Percentiles rank a stretch among this genome's conserved stretches.
These are phyloP conservation scores for Vespertilio murinus DNA, from an alignment of 2,797 vertebrate genomes.

Conservation along the genomic window DNA sequence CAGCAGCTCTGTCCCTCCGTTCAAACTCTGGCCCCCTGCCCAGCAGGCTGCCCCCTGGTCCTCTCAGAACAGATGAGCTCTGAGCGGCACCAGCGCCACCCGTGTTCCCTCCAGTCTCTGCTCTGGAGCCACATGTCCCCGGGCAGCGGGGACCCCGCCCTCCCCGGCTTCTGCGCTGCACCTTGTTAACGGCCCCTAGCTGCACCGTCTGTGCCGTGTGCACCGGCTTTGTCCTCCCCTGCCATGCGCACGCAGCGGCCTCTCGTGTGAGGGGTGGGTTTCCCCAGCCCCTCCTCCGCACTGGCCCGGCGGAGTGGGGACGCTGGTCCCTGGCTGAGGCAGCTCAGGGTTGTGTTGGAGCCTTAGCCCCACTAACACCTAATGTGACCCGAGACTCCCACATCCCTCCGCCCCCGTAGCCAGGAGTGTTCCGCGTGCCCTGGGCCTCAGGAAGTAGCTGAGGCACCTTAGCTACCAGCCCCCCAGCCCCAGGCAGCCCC, in stretches of 20 bases:
- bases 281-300: neutral
- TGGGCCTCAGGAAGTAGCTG: neutral
- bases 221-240: no score
- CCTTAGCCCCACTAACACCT: neutral
- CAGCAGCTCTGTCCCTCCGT: neutral
- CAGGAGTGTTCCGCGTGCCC: rapidly evolving
- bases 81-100: neutral
- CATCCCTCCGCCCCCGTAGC: neutral
- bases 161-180: neutral
- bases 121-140: no score
- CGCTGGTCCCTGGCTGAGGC: neutral
- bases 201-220: neutral
- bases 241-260: rapidly evolving
- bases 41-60: neutral
- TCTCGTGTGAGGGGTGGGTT: neutral
- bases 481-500: no score
- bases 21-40: neutral
- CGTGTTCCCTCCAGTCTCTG: neutral
- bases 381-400: no score
- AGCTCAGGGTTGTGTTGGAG: neutral
- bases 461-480: neutral
- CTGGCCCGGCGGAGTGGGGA: neutral
- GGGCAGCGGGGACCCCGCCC: no score
- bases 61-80: neutral
- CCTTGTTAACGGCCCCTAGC: neutral